These are phyloP conservation scores for Atta texana DNA, from an alignment of 1,140 invertebrate species.

Conservation along the genomic window DNA sequence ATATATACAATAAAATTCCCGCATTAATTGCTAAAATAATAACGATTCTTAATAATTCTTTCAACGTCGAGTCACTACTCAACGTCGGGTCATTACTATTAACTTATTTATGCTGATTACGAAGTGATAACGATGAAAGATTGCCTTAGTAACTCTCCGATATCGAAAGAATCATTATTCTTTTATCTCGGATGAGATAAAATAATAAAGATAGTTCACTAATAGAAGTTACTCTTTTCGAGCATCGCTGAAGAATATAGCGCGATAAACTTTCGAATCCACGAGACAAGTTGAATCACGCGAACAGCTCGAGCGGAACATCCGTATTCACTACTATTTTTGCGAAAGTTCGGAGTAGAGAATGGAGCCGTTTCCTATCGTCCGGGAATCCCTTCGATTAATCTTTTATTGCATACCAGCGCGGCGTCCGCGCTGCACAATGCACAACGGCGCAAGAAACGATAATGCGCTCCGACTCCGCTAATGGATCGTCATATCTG, in stretches of 20 bases:
- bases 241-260: conserved; percentile 5
- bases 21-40: conserved; percentile 2
- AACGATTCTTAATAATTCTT: too few species aligned
- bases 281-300: conserved; percentile 41
- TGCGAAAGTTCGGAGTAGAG: conserved; percentile 54
- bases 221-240: conserved; percentile 38
- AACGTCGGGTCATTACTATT: too few species aligned
- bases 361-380: conserved; percentile 59
- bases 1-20: not conserved
- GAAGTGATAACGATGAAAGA: too few species aligned
- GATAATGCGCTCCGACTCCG: conserved; percentile 57
- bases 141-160: too few species aligned
- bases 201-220: conserved; percentile 35
- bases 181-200: not conserved
- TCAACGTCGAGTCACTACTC: too few species aligned
- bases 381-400: conserved; percentile 58
- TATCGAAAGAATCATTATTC: too few species aligned
- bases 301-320: conserved; percentile 45
- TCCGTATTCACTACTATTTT: conserved; percentile 60
- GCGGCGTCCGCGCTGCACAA: conserved; percentile 32
- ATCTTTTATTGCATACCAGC: conserved; percentile 65
- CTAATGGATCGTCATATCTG: conserved; percentile 61
- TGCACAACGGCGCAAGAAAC: conserved; percentile 49
- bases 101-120: too few species aligned
- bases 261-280: conserved; percentile 57